Base-by-base conservation (phyloP, 2,888 invertebrate species). In the Lamellibrachia columna region DNA sequence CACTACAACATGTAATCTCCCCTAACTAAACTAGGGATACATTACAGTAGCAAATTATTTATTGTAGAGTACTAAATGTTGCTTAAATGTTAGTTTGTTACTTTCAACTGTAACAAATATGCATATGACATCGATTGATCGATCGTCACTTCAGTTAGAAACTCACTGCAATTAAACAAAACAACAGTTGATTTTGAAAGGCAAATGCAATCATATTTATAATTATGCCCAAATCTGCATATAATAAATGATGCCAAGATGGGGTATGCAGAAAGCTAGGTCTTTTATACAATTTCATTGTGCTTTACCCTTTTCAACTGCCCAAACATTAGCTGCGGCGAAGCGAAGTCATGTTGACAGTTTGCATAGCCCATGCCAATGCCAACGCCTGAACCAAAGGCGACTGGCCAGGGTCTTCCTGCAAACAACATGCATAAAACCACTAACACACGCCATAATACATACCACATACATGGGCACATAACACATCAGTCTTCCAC, bases 341-440 rank as follows among this genome's bases (percentile, higher is more conserved):
- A 92, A 60, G 91, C 92, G 93, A 97, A 96, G 93, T 98, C 98
- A 95, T 97, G 97, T 97, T 98, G 98, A 96, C 98, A 99, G 97
- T 98, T 98, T 92, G 98, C 97, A 97, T 98, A 98, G 92, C 98
- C 98, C 97, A 98, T 98, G 92, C 99, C 99, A 95, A 99, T 97
- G 90, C 99, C 99, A 96, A 98, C 97, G 92, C 99, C 99, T 94
- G 98, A 97, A 90, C 99, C 99, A 93, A 98, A 97, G 95, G 98
- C 97, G 55, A 99, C 97, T 1, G 99, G 99, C 98, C 99, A 99
- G 95, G 98, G 97, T 96, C 98, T 97, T 95, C 98, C 98, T 97
- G 95, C 7, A 96, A 96, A 9, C 55, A 55, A 9, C 55, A 55
- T 9, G 9, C 7, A 75, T 15, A n/a, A 75, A 2, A 75, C n/a